Percentiles rank a stretch among this genome's conserved stretches.
These are phyloP conservation scores for Pseudopipra pipra DNA, from an alignment of 2,113 vertebrate genomes.

Conservation along the genomic window DNA sequence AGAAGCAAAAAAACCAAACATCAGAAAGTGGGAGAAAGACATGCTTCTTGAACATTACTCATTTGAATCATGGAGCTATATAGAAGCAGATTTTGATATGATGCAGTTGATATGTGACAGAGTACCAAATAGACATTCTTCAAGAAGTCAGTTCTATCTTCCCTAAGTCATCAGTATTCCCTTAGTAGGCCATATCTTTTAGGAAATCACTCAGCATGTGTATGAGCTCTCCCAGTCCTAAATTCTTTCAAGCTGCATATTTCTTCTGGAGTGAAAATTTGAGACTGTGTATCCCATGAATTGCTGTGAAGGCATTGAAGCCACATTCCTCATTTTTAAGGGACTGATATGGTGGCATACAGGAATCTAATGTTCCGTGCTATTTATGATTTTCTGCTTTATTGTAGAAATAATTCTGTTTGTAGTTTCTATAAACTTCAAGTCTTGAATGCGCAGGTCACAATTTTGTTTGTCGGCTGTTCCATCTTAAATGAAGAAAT, in stretches of 20 bases:
- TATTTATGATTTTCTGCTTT: constrained; percentile 22
- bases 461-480: not conserved
- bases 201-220: not conserved
- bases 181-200: not conserved
- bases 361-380: not conserved
- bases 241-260: not conserved
- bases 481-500: not conserved
- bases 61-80: not conserved
- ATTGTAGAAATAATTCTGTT: constrained; percentile 17
- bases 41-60: not conserved
- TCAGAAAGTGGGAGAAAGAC: not conserved
- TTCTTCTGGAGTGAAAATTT: not conserved
- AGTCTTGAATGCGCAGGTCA: not conserved
- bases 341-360: not conserved
- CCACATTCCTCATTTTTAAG: constrained; percentile 8
- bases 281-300: not conserved
- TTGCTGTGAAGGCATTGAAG: not conserved
- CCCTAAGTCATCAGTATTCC: not conserved
- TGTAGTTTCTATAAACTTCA: not conserved
- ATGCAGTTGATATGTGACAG: not conserved
- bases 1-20: not conserved
- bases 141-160: not conserved
- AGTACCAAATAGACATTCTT: not conserved
- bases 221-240: not conserved
- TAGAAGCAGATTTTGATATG: not conserved